These are phyloP conservation scores for Maniola hyperantus DNA, from an alignment of 2,888 invertebrate species.

Conservation along the genomic window DNA sequence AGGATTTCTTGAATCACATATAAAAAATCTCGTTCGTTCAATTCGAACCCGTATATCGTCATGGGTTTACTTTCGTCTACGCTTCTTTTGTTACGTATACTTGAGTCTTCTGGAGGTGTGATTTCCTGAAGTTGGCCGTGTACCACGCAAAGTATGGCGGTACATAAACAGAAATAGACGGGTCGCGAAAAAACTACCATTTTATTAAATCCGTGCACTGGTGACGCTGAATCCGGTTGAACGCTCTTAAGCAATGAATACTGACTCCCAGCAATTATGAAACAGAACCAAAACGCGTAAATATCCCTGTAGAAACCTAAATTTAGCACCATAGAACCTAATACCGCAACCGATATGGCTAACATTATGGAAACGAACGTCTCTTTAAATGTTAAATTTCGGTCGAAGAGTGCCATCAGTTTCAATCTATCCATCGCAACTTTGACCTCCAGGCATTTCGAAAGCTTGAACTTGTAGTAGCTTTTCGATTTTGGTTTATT, in stretches of 20 bases:
- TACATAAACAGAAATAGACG: slow-evolving; percentile 94
- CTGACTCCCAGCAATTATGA: slow-evolving; percentile 98
- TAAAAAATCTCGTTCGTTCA: slow-evolving; percentile 83
- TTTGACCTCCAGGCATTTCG: slow-evolving; percentile 87
- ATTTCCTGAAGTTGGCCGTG: slow-evolving; percentile 67
- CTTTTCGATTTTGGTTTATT: slow-evolving; percentile 81
- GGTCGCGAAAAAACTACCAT: slow-evolving; percentile 97
- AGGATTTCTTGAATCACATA: slow-evolving; percentile 87
- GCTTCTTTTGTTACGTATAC: slow-evolving; percentile 59
- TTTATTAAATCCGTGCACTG: slow-evolving; percentile 98
- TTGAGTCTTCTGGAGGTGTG: slow-evolving; percentile 48
- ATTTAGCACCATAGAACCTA: slow-evolving; percentile 92
- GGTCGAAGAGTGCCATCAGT: slow-evolving; percentile 95
- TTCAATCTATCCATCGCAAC: slow-evolving; percentile 96
- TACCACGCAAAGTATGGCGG: slow-evolving; percentile 78
- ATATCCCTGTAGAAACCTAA: slow-evolving; percentile 95
- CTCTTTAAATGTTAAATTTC: slow-evolving; percentile 92
- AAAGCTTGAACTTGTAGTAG: slow-evolving; percentile 90
- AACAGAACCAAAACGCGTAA: slow-evolving; percentile 96
- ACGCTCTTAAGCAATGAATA: slow-evolving; percentile 98
- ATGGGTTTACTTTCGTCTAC: slow-evolving; percentile 57
- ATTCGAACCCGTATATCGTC: slow-evolving; percentile 73
- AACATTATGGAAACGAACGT: slow-evolving; percentile 91
- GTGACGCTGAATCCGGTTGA: slow-evolving; percentile 99
- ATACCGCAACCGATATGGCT: slow-evolving; percentile 91